Percentiles rank a stretch among this genome's conserved stretches.
phyloP scores from a whole-genome alignment of 1,140 invertebrate genomes.

The Littorina saxatilis region DNA sequence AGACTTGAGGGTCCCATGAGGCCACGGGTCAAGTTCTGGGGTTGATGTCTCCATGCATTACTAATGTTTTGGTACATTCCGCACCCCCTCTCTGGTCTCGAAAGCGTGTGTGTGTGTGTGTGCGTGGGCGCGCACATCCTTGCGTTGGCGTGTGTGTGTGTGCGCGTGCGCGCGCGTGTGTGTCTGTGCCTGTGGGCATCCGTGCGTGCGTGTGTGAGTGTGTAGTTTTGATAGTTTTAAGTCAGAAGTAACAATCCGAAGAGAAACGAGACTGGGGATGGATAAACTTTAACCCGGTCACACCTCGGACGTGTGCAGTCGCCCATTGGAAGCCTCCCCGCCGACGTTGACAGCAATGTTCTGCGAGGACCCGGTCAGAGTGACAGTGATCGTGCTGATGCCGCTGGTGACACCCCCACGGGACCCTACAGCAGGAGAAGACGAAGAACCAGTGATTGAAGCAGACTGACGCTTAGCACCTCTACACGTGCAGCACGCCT shows the following conservation, averaged over 20 bases:
- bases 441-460: background rate
- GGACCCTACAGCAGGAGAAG: too few relatives aligned
- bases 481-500: slow-evolving; percentile 15
- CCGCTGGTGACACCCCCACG: too few relatives aligned
- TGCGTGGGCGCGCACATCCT: background rate
- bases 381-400: background rate
- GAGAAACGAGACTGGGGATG: too few relatives aligned
- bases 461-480: background rate
- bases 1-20: background rate
- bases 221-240: too few relatives aligned
- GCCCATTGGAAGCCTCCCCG: background rate
- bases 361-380: background rate
- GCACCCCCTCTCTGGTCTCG: too few relatives aligned
- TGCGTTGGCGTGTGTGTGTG: slow-evolving; percentile 15
- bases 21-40: background rate
- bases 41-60: background rate
- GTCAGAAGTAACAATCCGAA: too few relatives aligned
- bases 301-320: background rate
- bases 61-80: background rate
- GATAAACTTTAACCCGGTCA: too few relatives aligned
- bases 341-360: background rate
- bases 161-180: background rate
- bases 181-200: background rate
- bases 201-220: background rate
- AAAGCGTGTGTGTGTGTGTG: slow-evolving; percentile 15